These are phyloP conservation scores for Pachycephala philippinensis DNA, from an alignment of 2,113 vertebrate species.

Conservation along the genomic window DNA sequence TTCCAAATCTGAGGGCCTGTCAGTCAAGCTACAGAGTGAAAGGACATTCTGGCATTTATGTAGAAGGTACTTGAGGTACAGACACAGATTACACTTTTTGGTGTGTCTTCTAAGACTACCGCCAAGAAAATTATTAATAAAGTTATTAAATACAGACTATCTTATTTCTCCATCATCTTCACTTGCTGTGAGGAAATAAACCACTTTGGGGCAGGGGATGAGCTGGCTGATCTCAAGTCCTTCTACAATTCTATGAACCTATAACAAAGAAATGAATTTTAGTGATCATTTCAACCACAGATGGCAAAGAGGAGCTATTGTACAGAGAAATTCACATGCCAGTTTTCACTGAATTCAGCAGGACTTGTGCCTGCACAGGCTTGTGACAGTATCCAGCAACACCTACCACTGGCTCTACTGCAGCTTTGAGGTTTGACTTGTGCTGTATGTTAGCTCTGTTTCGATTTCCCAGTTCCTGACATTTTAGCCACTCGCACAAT, in stretches of 20 bases:
- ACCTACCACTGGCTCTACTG: too few relatives aligned
- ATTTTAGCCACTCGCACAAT: not conserved
- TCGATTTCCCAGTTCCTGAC: not conserved
- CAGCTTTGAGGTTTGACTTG: not conserved
- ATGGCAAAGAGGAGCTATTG: not conserved
- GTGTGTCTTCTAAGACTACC: not conserved
- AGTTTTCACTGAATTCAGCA: not conserved
- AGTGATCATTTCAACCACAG: not conserved
- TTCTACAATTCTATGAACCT: not conserved
- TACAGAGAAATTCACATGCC: not conserved
- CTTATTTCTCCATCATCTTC: not conserved
- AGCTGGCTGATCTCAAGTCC: not conserved
- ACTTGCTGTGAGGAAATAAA: not conserved
- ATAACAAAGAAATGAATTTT: not conserved
- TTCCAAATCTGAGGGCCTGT: not conserved
- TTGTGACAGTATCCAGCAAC: not conserved
- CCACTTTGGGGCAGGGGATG: not conserved
- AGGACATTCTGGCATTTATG: not conserved
- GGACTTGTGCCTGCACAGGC: not conserved
- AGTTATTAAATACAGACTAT: not conserved
- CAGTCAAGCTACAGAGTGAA: not conserved
- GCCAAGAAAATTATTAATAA: not conserved
- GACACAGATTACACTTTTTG: not conserved
- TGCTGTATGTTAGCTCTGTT: fast-evolving
- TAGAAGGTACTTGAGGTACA: not conserved